Base-by-base conservation (phyloP, 2,113 vertebrate species). In the Pseudopodoces humilis region DNA sequence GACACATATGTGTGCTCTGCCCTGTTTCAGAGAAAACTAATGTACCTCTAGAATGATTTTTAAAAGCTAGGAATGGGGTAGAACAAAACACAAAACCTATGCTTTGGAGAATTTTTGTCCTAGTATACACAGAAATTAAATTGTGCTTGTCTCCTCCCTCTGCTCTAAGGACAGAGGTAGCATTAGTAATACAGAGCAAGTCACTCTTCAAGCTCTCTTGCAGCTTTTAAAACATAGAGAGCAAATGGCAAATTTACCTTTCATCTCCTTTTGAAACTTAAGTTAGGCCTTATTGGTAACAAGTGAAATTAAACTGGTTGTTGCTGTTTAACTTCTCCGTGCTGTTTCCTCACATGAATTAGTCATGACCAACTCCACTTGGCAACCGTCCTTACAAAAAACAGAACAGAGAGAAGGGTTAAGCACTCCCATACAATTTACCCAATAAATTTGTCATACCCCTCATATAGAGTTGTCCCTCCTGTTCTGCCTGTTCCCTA, bases 381-480 rank as follows among this genome's bases (percentile, higher is more conserved):
- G 63, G 65, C 83, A 95, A 56, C 30, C 91, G 90, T 94, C 95
- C 92, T 95, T 72, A 63, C 71, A 50, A 84, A 95, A 96, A 95
- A 78, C 83, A 94, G 86, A 86, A 97, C 62, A 93, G 75, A 95
- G 80, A 92, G 89, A 96, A 96, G 94, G 91, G 90, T 97, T 95
- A 97, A 97, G 91, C 77, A 96, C 97, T 98, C 97, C 97, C 97
- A 96, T 95, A 94, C 96, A 96, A 97, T 97, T 97, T 97, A 95
- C 88, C 37, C 94, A 83, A 96, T 86, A 96, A 95, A 91, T 97
- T 96, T 96, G 97, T 98, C 96, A 97, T 98, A 92, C 88, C 86
- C 97, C 96, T 97, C 98, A 98, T 98, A 98, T 98, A 98, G 97
- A 98, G 96, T 83, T 44, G 92, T 96, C 94, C 74, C 97, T 98